phyloP scores from a whole-genome alignment of 2,113 vertebrate species.

The Tupaia tana region DNA sequence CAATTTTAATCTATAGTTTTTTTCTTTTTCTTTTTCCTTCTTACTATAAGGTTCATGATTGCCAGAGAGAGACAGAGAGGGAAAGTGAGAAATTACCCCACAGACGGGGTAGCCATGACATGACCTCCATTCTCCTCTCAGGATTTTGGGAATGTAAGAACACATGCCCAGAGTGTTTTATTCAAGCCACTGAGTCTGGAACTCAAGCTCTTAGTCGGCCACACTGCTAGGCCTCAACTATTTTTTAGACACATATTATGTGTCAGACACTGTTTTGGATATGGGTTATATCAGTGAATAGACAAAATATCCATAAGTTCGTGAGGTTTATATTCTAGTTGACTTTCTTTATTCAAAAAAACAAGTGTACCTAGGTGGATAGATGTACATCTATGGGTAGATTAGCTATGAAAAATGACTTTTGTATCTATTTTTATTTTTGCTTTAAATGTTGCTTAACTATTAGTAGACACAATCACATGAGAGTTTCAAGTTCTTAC shows the following conservation, averaged over 20 bases:
- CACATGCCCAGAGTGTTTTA: no score
- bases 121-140: no score
- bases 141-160: no score
- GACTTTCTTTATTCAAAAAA: not conserved
- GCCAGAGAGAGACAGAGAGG: no score
- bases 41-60: no score
- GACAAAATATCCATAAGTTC: not conserved
- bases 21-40: no score
- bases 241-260: slow-evolving; percentile 9
- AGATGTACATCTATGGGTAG: not conserved
- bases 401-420: not conserved
- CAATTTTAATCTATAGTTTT: not conserved
- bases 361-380: not conserved
- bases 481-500: not conserved
- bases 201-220: no score
- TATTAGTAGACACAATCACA: not conserved
- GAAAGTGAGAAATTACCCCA: no score
- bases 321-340: not conserved
- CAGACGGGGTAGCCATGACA: no score
- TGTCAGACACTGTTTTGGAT: not conserved
- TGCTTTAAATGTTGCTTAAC: not conserved
- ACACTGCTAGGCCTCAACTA: not conserved
- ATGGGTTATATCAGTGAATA: not conserved
- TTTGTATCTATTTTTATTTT: not conserved
- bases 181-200: no score